These are phyloP conservation scores for Pseudochirops corinnae DNA, from an alignment of 2,797 vertebrate genomes.

Conservation along the genomic window DNA sequence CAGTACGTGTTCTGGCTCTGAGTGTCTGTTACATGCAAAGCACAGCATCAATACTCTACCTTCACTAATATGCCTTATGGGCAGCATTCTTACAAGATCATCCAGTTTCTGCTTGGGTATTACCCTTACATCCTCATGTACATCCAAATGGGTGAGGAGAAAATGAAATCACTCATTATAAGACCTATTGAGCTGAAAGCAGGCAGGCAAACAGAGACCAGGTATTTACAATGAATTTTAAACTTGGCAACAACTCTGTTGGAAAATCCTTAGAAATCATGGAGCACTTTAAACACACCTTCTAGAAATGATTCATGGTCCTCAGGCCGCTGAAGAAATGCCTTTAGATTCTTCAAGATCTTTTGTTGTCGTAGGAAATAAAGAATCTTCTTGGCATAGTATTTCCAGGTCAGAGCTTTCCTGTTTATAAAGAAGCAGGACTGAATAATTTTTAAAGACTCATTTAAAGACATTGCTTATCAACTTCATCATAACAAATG, in stretches of 20 bases:
- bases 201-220: background rate
- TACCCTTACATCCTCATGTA: background rate
- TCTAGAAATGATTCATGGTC: conserved; percentile 92
- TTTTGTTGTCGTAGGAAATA: conserved; percentile 98
- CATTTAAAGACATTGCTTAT: background rate
- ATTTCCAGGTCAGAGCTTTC: conserved; percentile 96
- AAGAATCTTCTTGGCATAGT: conserved; percentile 99
- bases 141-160: background rate
- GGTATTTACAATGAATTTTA: background rate
- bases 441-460: conserved; percentile 20
- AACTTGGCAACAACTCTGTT: background rate
- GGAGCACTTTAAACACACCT: conserved; percentile 84
- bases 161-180: background rate
- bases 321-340: conserved; percentile 91
- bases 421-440: conserved; percentile 81
- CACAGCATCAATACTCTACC: background rate
- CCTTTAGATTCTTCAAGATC: conserved; percentile 93
- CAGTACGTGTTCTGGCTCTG: background rate
- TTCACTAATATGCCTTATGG: background rate
- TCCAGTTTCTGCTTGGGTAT: background rate
- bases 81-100: background rate
- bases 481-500: background rate
- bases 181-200: background rate
- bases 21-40: background rate
- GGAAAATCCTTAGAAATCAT: background rate